Evolutionary conservation across 2,888 invertebrate genomes (phyloP).

Genomic region (Hydropsyche betteni): DNA sequence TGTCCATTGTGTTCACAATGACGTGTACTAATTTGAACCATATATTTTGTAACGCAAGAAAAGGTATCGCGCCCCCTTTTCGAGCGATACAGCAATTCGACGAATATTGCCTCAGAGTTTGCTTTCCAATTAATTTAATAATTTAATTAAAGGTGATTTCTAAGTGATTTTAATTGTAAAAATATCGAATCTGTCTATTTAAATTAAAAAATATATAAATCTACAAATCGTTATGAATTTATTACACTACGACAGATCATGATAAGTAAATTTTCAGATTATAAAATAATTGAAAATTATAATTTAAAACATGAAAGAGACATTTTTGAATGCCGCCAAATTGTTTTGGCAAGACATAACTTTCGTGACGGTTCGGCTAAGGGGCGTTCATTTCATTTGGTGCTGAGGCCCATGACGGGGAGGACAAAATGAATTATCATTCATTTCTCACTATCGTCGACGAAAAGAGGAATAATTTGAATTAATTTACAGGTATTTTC

Average conservation of each 20-base stretch:
- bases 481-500: constrained; percentile 50
- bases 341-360: constrained; percentile 11
- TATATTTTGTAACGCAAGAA: constrained; percentile 38
- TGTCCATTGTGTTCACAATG: constrained; percentile 38
- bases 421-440: constrained; percentile 49
- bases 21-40: constrained; percentile 44
- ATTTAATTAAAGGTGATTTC: no score
- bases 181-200: no score
- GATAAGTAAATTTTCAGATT: no score
- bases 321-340: background rate
- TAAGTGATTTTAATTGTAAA: no score
- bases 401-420: constrained; percentile 3
- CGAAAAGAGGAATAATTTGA: constrained; percentile 47
- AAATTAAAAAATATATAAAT: no score
- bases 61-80: constrained; percentile 20
- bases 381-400: constrained; percentile 18
- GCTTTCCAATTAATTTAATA: no score
- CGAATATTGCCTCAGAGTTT: no score
- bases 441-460: constrained; percentile 49
- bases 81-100: background rate
- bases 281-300: no score
- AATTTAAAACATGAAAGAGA: no score
- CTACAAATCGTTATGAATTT: no score
- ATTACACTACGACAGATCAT: no score
- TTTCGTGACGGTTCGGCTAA: constrained; percentile 1